Conservation (phyloP, 1,140 invertebrate species). For the Drosophila sucinea region DNA sequence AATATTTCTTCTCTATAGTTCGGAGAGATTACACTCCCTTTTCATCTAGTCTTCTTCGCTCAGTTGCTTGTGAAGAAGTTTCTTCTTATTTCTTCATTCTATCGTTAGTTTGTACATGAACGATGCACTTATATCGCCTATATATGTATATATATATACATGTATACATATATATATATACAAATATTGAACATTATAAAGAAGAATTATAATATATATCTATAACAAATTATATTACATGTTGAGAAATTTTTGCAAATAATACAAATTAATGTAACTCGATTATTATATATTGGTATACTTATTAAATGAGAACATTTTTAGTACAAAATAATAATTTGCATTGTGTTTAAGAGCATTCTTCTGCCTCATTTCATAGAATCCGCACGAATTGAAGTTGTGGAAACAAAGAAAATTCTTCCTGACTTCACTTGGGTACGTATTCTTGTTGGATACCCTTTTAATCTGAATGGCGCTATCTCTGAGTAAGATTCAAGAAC, state of each 20-base stretch:
- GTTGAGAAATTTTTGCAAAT: conserved; percentile 8
- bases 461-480: too few relatives aligned
- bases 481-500: too few relatives aligned
- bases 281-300: conserved; percentile 39
- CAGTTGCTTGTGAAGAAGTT: not conserved
- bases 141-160: conserved; percentile 40
- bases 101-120: conserved; percentile 4
- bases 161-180: conserved; percentile 39
- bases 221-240: conserved; percentile 5
- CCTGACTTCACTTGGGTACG: too few relatives aligned
- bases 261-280: conserved; percentile 13
- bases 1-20: too few relatives aligned
- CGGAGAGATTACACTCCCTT: not conserved
- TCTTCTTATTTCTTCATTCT: not conserved
- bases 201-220: conserved; percentile 1
- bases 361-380: not conserved
- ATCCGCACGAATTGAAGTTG: too few relatives aligned
- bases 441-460: too few relatives aligned
- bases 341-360: conserved; percentile 3
- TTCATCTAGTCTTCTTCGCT: not conserved
- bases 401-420: not conserved
- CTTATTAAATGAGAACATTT: conserved; percentile 34
- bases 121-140: conserved; percentile 6
- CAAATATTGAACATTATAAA: conserved; percentile 8
- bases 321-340: conserved; percentile 49